Percentiles rank a stretch among this genome's conserved stretches.
Evolutionary conservation across 1,140 invertebrate species (phyloP).

Genomic region (Acromyrmex charruanus): DNA sequence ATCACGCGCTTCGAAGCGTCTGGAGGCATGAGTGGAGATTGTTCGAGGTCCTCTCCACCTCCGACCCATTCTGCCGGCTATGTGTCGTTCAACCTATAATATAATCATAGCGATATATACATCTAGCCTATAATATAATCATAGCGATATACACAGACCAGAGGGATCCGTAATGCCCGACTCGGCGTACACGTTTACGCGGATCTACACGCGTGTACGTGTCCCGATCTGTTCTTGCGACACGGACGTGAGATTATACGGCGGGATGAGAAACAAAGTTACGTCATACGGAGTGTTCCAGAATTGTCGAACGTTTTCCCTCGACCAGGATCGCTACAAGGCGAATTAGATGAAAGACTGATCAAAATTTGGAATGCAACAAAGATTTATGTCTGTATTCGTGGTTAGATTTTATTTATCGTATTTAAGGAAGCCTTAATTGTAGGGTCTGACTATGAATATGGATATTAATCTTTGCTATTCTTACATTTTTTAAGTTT

Average conservation of each 20-base stretch:
- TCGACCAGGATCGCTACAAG: neutral
- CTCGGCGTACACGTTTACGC: slow-evolving; percentile 45
- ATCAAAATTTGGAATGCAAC: neutral
- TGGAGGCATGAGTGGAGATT: slow-evolving; percentile 48
- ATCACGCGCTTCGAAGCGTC: slow-evolving; percentile 57
- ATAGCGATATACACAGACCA: slow-evolving; percentile 64
- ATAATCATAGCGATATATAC: slow-evolving; percentile 73
- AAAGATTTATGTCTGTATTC: neutral
- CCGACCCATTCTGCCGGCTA: slow-evolving; percentile 47
- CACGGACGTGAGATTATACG: slow-evolving; percentile 71
- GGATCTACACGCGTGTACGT: slow-evolving; percentile 16
- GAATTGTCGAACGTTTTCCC: slow-evolving; percentile 9
- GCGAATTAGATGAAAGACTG: neutral
- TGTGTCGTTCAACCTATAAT: slow-evolving; percentile 72
- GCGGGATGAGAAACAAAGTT: slow-evolving; percentile 58
- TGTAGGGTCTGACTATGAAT: too few relatives aligned
- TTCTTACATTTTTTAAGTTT: neutral
- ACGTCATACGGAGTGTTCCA: neutral
- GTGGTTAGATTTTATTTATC: too few relatives aligned
- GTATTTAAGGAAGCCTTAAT: too few relatives aligned
- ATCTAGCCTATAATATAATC: slow-evolving; percentile 77
- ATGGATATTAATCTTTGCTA: too few relatives aligned
- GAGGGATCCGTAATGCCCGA: slow-evolving; percentile 60
- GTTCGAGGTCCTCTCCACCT: slow-evolving; percentile 53
- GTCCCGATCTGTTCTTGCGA: slow-evolving; percentile 63